Conservation (phyloP, 2,888 invertebrate genomes). For the Cheilosia variabilis region DNA sequence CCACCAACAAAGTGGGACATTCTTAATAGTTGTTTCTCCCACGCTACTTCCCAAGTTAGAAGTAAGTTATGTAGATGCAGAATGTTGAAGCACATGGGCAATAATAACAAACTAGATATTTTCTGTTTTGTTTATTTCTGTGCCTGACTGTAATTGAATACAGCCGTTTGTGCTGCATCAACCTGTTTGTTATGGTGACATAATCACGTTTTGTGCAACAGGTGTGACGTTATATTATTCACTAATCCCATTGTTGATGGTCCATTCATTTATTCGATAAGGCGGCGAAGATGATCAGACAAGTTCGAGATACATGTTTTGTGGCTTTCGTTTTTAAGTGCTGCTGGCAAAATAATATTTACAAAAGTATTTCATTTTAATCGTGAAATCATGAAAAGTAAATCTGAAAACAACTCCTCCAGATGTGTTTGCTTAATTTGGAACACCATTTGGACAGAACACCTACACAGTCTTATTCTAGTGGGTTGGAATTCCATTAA, state of each 20-base stretch:
- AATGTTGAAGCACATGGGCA: constrained; percentile 19
- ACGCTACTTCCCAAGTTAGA: constrained; percentile 18
- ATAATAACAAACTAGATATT: constrained; percentile 23
- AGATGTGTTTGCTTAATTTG: constrained; percentile 43
- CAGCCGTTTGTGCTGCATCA: constrained; percentile 11
- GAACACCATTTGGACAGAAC: constrained; percentile 18
- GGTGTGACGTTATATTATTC: constrained; percentile 50
- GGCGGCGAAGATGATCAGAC: constrained; percentile 4
- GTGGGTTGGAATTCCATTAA: constrained; percentile 38
- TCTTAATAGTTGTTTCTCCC: constrained; percentile 34
- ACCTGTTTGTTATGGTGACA: constrained; percentile 46
- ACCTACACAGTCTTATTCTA: constrained; percentile 27
- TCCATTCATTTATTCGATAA: constrained; percentile 54
- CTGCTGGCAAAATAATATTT: background rate
- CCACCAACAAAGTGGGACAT: constrained; percentile 41
- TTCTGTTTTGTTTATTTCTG: constrained; percentile 8
- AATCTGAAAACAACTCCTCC: constrained; percentile 16
- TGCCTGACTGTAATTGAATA: constrained; percentile 40
- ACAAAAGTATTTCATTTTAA: background rate
- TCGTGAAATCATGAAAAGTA: constrained; percentile 19
- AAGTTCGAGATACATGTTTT: background rate
- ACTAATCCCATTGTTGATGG: constrained; percentile 25
- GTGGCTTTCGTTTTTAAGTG: background rate
- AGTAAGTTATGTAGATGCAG: constrained; percentile 27
- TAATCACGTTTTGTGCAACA: constrained; percentile 50